Base-by-base conservation (phyloP, 2,113 vertebrate species). In the Anguilla rostrata region DNA sequence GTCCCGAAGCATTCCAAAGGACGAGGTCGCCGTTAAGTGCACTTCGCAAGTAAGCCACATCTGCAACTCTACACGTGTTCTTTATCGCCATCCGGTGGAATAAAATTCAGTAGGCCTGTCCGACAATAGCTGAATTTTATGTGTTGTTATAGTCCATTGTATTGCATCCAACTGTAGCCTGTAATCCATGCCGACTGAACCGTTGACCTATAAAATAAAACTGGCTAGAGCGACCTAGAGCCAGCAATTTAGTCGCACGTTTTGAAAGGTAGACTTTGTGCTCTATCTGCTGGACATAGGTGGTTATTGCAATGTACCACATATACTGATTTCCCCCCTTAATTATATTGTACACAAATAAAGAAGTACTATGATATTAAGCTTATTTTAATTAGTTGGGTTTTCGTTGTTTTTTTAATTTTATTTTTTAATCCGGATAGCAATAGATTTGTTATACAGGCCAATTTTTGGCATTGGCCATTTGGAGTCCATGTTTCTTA, bases 81-180 rank as follows among this genome's bases (percentile, higher is more conserved):
- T 78, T 15, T 82, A 78, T 9, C 43, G 78, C 82, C 87, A 81
- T 80, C 87, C 71, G 8, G 71, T 75, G 71, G 71, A 34, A 29
- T 34, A 71, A n/a, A 71, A 26, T n/a, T 71, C 5, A n/a, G 11
- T 3, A 14, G 0, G 57, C 15, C 15, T 5, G 9, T 46, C 4
- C 43, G 43, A 46, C 4, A 46, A 53, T 14, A 53, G 43, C 8
- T 46, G 43, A 46, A 46, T 8, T 6, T 46, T 4, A 0, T 46
- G 43, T 8, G 8, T 46, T 46, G 43, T 46, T 46, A 46, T 2
- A 34, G 34, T 34, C 34, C 1, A 46, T 46, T 46, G 5, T 46
- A 14, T 53, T 53, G 8, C 49, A 6, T 53, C 22, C 66, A 75
- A 75, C 3, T n/a, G 66, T 12, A 75, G 66, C 3, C 66, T 75